Percentiles rank a stretch among this genome's conserved stretches.
These are phyloP conservation scores for Lamellibrachia satsuma DNA, from an alignment of 2,888 invertebrate species.

Conservation along the genomic window DNA sequence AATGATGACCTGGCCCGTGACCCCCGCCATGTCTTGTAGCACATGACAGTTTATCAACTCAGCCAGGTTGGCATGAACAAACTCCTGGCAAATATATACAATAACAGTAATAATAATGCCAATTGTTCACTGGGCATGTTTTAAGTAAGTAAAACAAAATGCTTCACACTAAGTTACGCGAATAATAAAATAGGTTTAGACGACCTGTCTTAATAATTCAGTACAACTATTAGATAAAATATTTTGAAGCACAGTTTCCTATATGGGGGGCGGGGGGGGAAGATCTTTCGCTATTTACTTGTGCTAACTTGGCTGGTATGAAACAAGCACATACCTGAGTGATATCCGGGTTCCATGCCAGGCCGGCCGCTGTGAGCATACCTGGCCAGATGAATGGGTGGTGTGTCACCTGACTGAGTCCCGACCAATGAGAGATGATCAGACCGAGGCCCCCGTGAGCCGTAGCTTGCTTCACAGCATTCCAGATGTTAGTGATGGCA, in stretches of 20 bases:
- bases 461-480: slow-evolving; percentile 69
- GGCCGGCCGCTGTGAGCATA: slow-evolving; percentile 70
- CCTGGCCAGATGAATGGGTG: slow-evolving; percentile 72
- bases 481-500: slow-evolving; percentile 70
- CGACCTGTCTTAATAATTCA: too few species aligned
- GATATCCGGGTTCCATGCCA: slow-evolving; percentile 71
- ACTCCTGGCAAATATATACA: slow-evolving; percentile 62
- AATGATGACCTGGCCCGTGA: slow-evolving; percentile 69
- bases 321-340: slow-evolving; percentile 61
- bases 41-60: slow-evolving; percentile 70
- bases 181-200: too few species aligned
- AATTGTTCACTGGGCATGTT: too few species aligned
- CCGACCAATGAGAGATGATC: slow-evolving; percentile 72
- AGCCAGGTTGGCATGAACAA: slow-evolving; percentile 67
- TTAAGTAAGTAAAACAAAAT: too few species aligned
- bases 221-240: too few species aligned
- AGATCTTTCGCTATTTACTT: background rate
- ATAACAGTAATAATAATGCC: background rate
- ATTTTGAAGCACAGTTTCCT: too few species aligned
- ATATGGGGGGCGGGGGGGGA: too few species aligned
- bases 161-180: too few species aligned
- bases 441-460: slow-evolving; percentile 69
- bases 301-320: background rate
- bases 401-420: slow-evolving; percentile 71
- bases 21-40: slow-evolving; percentile 67